Conservation (phyloP, 2,888 invertebrate species). For the Apamea monoglypha region DNA sequence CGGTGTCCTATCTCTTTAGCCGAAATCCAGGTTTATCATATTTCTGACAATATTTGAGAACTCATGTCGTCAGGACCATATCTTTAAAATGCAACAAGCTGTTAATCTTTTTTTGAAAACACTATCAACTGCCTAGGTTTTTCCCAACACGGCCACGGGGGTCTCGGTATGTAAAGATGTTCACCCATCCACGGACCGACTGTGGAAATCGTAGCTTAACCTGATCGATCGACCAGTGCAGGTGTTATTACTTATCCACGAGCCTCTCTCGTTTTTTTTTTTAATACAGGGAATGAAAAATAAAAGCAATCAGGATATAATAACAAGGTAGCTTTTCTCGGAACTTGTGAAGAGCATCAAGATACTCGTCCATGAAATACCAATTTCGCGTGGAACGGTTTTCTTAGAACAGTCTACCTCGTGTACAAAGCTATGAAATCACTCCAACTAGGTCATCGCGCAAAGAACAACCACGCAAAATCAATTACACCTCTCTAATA, state of each 20-base stretch:
- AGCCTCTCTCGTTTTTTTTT: neutral
- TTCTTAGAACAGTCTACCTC: neutral
- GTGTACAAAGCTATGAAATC: neutral
- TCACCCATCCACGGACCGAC: too few relatives aligned
- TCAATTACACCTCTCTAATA: neutral
- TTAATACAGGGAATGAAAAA: neutral
- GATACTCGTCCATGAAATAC: neutral
- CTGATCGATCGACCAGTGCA: too few relatives aligned
- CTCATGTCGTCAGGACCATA: neutral
- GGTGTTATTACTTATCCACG: too few relatives aligned
- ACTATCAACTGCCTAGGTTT: too few relatives aligned
- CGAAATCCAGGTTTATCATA: neutral
- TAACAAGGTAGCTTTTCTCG: constrained; percentile 14
- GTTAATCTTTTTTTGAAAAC: neutral
- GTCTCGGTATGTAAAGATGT: too few relatives aligned
- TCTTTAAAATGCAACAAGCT: neutral
- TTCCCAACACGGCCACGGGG: too few relatives aligned
- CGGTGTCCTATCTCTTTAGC: neutral
- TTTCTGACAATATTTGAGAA: neutral
- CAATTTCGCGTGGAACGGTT: neutral
- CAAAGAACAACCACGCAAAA: neutral
- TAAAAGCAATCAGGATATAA: neutral
- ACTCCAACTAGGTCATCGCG: neutral
- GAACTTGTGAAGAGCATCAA: constrained; percentile 10
- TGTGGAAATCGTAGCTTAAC: too few relatives aligned